Evolutionary conservation across 2,888 invertebrate species (phyloP).

Genomic region (Lysandra bellargus): DNA sequence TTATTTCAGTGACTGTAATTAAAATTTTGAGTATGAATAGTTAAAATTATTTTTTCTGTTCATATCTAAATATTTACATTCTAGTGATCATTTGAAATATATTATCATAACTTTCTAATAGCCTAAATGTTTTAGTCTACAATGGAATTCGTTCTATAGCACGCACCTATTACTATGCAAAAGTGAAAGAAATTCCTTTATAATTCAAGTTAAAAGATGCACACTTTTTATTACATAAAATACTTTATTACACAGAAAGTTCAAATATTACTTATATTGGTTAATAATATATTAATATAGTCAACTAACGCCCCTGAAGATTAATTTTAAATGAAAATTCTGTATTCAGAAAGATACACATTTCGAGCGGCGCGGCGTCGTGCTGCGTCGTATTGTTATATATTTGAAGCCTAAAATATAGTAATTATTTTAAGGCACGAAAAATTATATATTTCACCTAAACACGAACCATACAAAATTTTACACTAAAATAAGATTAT

Average conservation of each 20-base stretch:
- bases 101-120: no score
- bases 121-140: no score
- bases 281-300: not conserved
- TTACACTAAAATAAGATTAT: not conserved
- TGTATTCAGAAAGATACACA: no score
- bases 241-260: no score
- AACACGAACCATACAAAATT: not conserved
- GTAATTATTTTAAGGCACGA: conserved; percentile 12
- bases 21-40: not conserved
- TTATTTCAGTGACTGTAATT: not conserved
- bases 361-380: no score
- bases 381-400: not conserved
- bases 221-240: no score
- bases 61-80: not conserved
- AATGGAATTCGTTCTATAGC: no score
- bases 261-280: no score
- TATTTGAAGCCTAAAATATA: not conserved
- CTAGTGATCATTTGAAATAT: not conserved
- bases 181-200: no score
- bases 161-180: no score
- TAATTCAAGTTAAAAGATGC: no score
- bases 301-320: not conserved
- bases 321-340: not conserved
- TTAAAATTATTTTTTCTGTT: not conserved
- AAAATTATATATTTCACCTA: not conserved